A percentile compares a stretch with the other conserved stretches of the same genome.
phyloP scores from a whole-genome alignment of 2,888 invertebrate species.

The Salticus scenicus region DNA sequence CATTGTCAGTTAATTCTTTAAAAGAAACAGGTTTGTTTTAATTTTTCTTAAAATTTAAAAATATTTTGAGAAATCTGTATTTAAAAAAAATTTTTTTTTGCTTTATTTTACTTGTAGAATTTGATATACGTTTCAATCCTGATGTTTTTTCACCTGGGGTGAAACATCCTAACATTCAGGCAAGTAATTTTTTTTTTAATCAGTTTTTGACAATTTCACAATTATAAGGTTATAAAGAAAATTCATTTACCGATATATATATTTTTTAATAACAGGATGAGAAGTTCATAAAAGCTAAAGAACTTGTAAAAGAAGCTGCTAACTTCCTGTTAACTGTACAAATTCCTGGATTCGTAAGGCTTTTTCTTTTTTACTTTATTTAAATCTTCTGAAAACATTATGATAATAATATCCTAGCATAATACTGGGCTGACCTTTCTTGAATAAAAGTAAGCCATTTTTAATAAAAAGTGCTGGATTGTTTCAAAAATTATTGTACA shows the following conservation, averaged over 20 bases:
- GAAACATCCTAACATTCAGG: constrained; percentile 84
- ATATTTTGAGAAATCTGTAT: too few species aligned
- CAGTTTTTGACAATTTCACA: too few species aligned
- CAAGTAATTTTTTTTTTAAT: constrained; percentile 66
- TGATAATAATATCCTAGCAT: too few species aligned
- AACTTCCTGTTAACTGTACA: constrained; percentile 94
- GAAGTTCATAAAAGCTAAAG: constrained; percentile 86
- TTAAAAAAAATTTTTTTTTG: not conserved
- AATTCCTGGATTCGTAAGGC: constrained; percentile 92
- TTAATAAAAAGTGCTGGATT: too few species aligned
- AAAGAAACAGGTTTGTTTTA: constrained; percentile 82
- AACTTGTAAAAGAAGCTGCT: constrained; percentile 94
- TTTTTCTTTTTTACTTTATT: too few species aligned
- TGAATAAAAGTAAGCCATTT: too few species aligned
- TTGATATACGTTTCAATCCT: constrained; percentile 98
- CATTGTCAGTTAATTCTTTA: constrained; percentile 92
- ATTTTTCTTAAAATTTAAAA: not conserved
- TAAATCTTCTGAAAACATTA: too few species aligned
- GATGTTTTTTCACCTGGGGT: constrained; percentile 98
- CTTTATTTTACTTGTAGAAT: constrained; percentile 80
- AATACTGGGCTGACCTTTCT: too few species aligned
- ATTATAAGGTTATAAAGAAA: too few species aligned
- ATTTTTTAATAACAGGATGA: constrained; percentile 77
- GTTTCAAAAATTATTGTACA: too few species aligned
- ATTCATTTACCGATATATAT: too few species aligned